Conservation (phyloP, 2,797 vertebrate genomes). For the Anas flavirostris region DNA sequence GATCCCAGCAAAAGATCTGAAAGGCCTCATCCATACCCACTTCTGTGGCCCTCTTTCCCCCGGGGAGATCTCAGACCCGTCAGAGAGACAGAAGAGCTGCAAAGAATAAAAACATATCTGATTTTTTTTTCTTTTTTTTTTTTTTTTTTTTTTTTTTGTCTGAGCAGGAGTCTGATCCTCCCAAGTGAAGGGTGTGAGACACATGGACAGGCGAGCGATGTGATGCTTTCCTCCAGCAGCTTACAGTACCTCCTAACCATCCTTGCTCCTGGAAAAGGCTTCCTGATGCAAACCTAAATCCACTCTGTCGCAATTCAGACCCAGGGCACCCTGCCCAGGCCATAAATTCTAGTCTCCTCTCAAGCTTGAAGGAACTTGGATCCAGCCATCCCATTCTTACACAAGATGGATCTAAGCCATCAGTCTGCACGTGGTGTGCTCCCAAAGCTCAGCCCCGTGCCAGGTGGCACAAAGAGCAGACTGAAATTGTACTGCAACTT, state of each 20-base stretch:
- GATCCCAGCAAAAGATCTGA: not conserved
- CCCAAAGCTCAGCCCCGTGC: not conserved
- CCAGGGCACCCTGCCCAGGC: not conserved
- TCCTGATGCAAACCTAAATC: not conserved
- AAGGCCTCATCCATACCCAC: not conserved
- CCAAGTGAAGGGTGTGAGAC: not conserved
- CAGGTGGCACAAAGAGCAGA: not conserved
- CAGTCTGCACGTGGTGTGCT: not conserved
- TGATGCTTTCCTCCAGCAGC: not conserved
- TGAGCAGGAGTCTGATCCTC: not conserved
- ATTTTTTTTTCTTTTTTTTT: not conserved
- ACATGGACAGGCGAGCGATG: rapidly evolving
- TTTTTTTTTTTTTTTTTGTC: not conserved
- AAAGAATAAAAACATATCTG: not conserved
- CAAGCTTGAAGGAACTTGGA: not conserved
- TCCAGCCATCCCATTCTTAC: not conserved
- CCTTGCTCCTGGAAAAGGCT: not conserved
- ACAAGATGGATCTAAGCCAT: not conserved
- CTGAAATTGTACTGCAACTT: not conserved
- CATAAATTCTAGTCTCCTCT: not conserved
- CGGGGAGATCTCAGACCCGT: not conserved
- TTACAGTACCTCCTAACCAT: not conserved
- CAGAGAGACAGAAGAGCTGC: not conserved
- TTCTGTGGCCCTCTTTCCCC: not conserved
- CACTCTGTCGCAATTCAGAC: not conserved